These are phyloP conservation scores for Trachops cirrhosus DNA, from an alignment of 2,797 vertebrate genomes.

Conservation along the genomic window DNA sequence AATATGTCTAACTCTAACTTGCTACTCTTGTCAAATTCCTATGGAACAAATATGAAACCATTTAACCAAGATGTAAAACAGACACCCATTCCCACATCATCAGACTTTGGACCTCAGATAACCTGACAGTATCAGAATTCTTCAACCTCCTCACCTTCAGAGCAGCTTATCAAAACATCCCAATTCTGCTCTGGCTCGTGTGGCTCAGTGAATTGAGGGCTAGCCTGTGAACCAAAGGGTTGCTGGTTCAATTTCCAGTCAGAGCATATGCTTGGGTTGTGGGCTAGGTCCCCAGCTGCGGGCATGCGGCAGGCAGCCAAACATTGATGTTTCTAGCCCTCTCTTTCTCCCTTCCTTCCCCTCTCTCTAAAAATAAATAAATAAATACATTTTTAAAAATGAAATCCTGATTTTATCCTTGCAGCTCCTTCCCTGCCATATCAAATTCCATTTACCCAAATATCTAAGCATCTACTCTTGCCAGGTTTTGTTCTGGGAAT, in stretches of 20 bases:
- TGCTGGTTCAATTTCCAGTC: too few relatives aligned
- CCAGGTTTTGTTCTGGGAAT: neutral
- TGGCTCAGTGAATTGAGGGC: too few relatives aligned
- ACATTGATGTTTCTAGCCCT: too few relatives aligned
- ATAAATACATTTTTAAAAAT: too few relatives aligned
- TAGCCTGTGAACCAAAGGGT: too few relatives aligned
- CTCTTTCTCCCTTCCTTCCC: too few relatives aligned
- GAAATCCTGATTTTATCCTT: too few relatives aligned
- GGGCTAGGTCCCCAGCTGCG: too few relatives aligned
- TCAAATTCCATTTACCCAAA: neutral
- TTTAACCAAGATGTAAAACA: neutral
- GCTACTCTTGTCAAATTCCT: neutral
- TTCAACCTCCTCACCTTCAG: neutral
- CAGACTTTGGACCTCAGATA: neutral
- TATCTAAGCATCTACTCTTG: neutral
- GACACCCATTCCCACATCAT: neutral
- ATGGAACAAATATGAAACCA: neutral
- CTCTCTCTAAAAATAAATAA: too few relatives aligned
- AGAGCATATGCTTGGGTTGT: too few relatives aligned
- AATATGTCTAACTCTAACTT: neutral
- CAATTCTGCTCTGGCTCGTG: too few relatives aligned
- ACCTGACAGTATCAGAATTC: neutral
- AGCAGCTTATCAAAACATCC: neutral
- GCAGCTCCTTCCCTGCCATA: neutral
- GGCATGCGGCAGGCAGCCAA: too few relatives aligned